Base-by-base conservation (phyloP, 2,888 invertebrate genomes). In the Eupithecia centaureata region DNA sequence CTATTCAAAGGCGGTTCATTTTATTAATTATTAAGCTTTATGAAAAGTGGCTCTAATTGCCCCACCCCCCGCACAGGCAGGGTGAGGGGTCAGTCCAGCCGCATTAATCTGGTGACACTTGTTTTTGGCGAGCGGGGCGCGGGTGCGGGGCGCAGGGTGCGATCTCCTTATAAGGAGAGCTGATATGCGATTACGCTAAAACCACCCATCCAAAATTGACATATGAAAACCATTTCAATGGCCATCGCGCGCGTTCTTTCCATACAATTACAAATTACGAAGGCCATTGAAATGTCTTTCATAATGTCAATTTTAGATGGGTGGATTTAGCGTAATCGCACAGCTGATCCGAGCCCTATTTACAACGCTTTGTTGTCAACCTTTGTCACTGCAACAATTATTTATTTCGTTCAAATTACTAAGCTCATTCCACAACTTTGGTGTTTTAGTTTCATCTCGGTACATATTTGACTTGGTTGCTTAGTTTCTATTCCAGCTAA, bases 21-120 rank as follows among this genome's bases (percentile, higher is more conserved):
- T 61, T 59, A 54, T 63, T 5, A 73, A 63, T 58, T 64, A 67
- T 70, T 62, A 51, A 54, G 58, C 63, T 65, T 61, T 68, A 64
- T 64, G 67, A 65, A 58, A 63, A 63, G 68, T 71, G 60, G 67
- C 61, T 68, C 58, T 73, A 71, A 71, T 68, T 67, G 61, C 62
- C 5, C 32, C 25, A 63, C 62, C 5, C 32, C 25, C 10, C 63
- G 13, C 52, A 47, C 35, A 33, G 25, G 27, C 33, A 2, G 25
- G 12, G 25, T 10, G 28, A n/a, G 42, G 33, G 25, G 63, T 51
- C 15, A 10, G 42, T 42, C 18, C 30, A 0, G 18, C 60, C 35
- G 61, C 57, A 68, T 61, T 47, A 38, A 64, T 61, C 52, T 25
- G 22, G 22, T 52, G 64, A 58, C 68, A 61, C 32, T 59, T 61